These are phyloP conservation scores for Daubentonia madagascariensis DNA, from an alignment of 2,113 vertebrate species.

Conservation along the genomic window DNA sequence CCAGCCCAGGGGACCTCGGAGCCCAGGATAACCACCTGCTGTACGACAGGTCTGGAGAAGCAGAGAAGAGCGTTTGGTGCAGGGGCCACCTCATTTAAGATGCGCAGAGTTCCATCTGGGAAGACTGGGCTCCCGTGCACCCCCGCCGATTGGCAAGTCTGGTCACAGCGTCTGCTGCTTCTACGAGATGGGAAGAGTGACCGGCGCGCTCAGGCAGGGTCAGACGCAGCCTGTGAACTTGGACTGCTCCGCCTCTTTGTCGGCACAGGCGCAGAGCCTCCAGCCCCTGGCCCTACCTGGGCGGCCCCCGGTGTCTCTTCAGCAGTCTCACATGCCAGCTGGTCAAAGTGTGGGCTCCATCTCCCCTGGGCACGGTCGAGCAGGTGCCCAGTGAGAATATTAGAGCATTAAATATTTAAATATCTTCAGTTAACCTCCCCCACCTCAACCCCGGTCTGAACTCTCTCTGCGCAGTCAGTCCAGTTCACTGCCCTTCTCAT, in stretches of 20 bases:
- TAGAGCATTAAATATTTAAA: background rate
- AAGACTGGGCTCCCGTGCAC: background rate
- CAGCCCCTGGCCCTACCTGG: background rate
- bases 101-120: background rate
- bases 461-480: background rate
- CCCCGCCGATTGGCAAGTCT: rapidly evolving
- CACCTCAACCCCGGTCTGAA: background rate
- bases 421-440: background rate
- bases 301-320: background rate
- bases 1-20: background rate
- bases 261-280: background rate
- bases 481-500: background rate
- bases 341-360: background rate
- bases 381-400: background rate
- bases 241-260: background rate
- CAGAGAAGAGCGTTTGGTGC: background rate
- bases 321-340: background rate
- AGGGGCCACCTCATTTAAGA: background rate
- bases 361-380: background rate
- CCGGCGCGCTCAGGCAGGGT: rapidly evolving
- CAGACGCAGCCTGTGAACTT: background rate
- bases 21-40: background rate
- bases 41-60: background rate
- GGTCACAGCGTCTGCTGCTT: rapidly evolving
- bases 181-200: rapidly evolving